These are phyloP conservation scores for Stenichneumon culpator DNA, from an alignment of 2,888 invertebrate species.

Conservation along the genomic window DNA sequence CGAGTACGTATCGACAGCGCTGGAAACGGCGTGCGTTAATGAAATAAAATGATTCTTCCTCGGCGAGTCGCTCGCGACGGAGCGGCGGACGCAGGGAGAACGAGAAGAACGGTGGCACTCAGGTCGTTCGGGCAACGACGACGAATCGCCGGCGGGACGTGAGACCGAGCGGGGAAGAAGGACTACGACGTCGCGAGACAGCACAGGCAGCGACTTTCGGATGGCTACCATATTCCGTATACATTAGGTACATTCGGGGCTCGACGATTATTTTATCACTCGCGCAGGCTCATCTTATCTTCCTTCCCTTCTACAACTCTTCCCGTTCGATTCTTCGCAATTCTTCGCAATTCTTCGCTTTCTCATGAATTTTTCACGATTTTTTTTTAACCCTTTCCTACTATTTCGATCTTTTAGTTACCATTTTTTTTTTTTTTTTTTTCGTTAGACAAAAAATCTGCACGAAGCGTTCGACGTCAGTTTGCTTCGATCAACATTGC, in stretches of 20 bases:
- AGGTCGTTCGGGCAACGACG: conserved; percentile 44
- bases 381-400: background rate
- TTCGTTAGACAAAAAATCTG: conserved; percentile 16
- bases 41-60: background rate
- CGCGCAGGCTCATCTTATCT: conserved; percentile 64
- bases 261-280: conserved; percentile 49
- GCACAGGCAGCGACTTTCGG: conserved; percentile 53
- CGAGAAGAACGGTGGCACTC: conserved; percentile 33
- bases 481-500: conserved; percentile 62
- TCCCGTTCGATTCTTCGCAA: conserved; percentile 17
- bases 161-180: conserved; percentile 18
- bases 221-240: conserved; percentile 66
- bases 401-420: background rate
- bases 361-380: conserved; percentile 1
- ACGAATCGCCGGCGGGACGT: conserved; percentile 33
- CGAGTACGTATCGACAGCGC: background rate
- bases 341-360: conserved; percentile 56
- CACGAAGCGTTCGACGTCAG: conserved; percentile 43
- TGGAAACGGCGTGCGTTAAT: background rate
- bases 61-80: background rate
- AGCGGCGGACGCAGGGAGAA: conserved; percentile 2
- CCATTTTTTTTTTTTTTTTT: conserved; percentile 24
- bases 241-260: conserved; percentile 55
- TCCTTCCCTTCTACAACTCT: background rate
- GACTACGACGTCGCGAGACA: conserved; percentile 51